Percentiles rank a stretch among this genome's conserved stretches.
phyloP scores from a whole-genome alignment of 2,888 invertebrate genomes.

The Conomelus anceps region DNA sequence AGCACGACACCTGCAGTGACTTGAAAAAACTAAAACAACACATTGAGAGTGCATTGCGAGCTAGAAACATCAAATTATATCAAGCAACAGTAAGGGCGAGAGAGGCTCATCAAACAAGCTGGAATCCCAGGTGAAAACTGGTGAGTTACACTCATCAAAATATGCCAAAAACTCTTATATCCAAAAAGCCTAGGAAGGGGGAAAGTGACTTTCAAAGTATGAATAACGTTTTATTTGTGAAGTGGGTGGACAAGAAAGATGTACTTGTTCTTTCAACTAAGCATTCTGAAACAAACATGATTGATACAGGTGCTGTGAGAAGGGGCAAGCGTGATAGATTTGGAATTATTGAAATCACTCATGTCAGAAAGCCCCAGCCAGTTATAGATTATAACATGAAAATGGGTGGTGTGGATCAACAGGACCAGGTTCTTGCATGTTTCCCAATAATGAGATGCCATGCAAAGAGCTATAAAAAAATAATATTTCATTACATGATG shows the following conservation, averaged over 20 bases:
- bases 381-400: slow-evolving; percentile 17
- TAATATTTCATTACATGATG: slow-evolving; percentile 14
- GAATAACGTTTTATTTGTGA: slow-evolving; percentile 3
- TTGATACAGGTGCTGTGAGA: neutral
- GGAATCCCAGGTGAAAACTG: neutral
- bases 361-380: slow-evolving; percentile 2
- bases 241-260: slow-evolving; percentile 11
- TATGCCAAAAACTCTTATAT: slow-evolving; percentile 18
- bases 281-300: slow-evolving; percentile 16
- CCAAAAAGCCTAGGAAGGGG: neutral
- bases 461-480: slow-evolving; percentile 15
- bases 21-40: neutral
- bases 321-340: neutral
- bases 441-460: slow-evolving; percentile 14
- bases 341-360: neutral
- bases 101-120: neutral
- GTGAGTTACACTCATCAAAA: slow-evolving; percentile 18
- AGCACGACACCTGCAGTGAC: neutral
- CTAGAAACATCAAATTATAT: neutral
- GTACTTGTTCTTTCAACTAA: slow-evolving; percentile 16
- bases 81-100: neutral
- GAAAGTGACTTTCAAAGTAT: neutral
- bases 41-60: neutral
- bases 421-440: slow-evolving; percentile 17
- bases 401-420: slow-evolving; percentile 14